phyloP scores from a whole-genome alignment of 2,797 vertebrate species.

The Ambastaia sidthimunki region DNA sequence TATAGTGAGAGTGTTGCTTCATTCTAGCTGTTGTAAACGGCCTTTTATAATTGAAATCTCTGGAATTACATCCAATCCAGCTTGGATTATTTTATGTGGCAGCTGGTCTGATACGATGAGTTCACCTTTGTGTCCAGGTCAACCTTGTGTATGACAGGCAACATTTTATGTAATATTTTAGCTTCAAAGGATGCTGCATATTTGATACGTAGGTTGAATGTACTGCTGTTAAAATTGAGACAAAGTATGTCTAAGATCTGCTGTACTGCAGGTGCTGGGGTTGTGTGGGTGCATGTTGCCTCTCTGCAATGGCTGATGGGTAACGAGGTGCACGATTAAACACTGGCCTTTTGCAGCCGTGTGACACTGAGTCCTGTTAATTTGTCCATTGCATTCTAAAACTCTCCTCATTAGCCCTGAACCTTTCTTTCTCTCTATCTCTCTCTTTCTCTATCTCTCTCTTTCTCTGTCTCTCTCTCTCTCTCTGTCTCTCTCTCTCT shows the following conservation, averaged over 20 bases:
- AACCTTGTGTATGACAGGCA: not conserved
- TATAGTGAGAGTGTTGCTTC: not conserved
- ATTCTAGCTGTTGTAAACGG: not conserved
- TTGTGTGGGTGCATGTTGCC: not conserved
- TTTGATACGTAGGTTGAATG: too few relatives aligned
- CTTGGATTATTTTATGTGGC: not conserved
- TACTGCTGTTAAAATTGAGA: not conserved
- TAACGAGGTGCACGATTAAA: conserved; percentile 47
- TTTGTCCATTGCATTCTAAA: not conserved
- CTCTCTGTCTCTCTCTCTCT: not conserved
- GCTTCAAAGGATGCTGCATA: too few relatives aligned
- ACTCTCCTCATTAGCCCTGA: conserved; percentile 29
- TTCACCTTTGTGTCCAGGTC: not conserved
- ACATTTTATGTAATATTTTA: not conserved
- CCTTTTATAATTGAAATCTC: not conserved
- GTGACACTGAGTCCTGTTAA: conserved; percentile 17
- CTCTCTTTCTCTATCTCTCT: too few relatives aligned
- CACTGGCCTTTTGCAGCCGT: conserved; percentile 10
- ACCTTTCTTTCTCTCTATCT: not conserved
- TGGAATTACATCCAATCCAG: not conserved
- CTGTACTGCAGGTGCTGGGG: not conserved
- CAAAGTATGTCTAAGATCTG: not conserved
- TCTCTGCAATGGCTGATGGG: conserved; percentile 3
- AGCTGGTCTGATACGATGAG: not conserved
- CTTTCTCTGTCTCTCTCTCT: too few relatives aligned